These are phyloP conservation scores for Pampusana beccarii DNA, from an alignment of 2,113 vertebrate species.

Conservation along the genomic window DNA sequence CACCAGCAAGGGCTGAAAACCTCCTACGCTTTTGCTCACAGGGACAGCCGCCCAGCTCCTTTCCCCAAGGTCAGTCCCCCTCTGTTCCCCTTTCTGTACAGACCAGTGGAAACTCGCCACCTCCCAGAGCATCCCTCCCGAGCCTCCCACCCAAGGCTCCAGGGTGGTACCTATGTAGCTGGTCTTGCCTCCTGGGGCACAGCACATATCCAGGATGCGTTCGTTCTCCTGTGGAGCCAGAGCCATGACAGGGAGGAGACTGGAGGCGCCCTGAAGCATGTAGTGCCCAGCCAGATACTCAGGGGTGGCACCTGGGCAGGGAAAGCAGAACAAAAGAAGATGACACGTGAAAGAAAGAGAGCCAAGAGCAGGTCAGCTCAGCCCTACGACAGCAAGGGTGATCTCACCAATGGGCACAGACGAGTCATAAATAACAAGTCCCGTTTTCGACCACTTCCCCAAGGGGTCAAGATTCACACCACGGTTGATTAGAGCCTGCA, in stretches of 20 bases:
- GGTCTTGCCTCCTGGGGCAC: constrained; percentile 95
- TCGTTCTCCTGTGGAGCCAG: constrained; percentile 96
- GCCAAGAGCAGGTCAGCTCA: background rate
- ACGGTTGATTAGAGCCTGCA: constrained; percentile 93
- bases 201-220: constrained; percentile 93
- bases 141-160: background rate
- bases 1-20: background rate
- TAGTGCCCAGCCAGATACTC: constrained; percentile 98
- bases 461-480: constrained; percentile 95
- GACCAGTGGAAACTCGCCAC: background rate
- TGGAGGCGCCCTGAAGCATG: constrained; percentile 97
- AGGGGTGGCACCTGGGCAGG: constrained; percentile 88
- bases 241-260: constrained; percentile 94
- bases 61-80: fast-evolving
- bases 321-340: background rate
- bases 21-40: background rate
- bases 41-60: background rate
- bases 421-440: constrained; percentile 94
- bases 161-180: constrained; percentile 89
- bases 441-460: constrained; percentile 97
- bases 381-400: background rate
- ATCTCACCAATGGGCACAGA: constrained; percentile 91
- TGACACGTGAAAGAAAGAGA: background rate
- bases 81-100: background rate
- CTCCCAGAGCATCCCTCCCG: background rate